These are phyloP conservation scores for Nemoura dubitans DNA, from an alignment of 2,888 invertebrate species.

Conservation along the genomic window DNA sequence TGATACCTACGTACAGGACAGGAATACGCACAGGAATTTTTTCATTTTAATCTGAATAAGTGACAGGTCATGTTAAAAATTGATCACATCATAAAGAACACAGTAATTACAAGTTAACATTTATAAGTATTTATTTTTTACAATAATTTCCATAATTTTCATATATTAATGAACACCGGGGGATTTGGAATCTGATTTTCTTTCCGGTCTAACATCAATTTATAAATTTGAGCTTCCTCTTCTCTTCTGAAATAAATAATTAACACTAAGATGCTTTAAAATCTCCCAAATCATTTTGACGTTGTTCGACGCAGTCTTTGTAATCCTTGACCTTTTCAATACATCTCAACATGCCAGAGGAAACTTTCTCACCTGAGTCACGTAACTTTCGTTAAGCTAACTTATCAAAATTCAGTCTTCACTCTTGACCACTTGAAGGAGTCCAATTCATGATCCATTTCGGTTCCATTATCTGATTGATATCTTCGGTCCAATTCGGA, in stretches of 20 bases:
- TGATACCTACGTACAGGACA: too few relatives aligned
- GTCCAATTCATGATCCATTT: background rate
- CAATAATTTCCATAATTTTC: background rate
- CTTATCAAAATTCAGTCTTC: conserved; percentile 12
- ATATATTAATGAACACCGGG: background rate
- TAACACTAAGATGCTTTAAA: background rate
- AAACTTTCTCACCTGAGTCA: background rate
- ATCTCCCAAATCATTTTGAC: background rate
- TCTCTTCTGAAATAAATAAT: background rate
- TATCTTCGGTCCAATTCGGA: background rate
- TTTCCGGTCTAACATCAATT: background rate
- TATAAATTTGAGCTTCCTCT: conserved; percentile 7
- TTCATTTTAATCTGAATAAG: too few relatives aligned
- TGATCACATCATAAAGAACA: too few relatives aligned
- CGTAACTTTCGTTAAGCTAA: background rate
- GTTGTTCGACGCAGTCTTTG: background rate
- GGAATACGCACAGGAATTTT: too few relatives aligned
- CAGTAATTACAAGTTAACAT: background rate
- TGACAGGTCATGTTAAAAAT: too few relatives aligned
- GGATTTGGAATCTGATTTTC: background rate
- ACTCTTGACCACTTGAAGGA: background rate
- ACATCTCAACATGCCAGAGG: background rate
- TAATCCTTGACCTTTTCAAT: background rate
- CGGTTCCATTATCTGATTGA: background rate
- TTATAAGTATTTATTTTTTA: background rate